Percentiles rank a stretch among this genome's conserved stretches.
These are phyloP conservation scores for Anoncus sp. DNA, from an alignment of 2,888 invertebrate species.

Conservation along the genomic window DNA sequence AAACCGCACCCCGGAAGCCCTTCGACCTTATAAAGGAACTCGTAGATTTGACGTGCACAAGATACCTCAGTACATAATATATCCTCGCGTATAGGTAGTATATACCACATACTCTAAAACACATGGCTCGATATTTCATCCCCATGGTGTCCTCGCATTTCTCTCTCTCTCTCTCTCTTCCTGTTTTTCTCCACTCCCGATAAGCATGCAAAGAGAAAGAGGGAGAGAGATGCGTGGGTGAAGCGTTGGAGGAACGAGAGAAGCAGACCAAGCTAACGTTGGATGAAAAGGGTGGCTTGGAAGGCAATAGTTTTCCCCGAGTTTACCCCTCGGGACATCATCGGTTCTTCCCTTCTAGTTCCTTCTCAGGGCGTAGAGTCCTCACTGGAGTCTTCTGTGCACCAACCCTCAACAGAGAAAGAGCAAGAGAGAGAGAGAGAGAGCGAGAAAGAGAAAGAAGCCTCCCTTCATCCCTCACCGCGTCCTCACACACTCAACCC, in stretches of 20 bases:
- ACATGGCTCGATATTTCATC: constrained; percentile 57
- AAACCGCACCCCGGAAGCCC: constrained; percentile 63
- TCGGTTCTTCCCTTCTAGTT: constrained; percentile 69
- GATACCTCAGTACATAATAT: constrained; percentile 48
- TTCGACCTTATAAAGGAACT: constrained; percentile 58
- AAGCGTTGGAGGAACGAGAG: constrained; percentile 24
- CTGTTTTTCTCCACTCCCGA: constrained; percentile 53
- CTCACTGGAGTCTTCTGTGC: constrained; percentile 48
- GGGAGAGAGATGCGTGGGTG: constrained; percentile 26
- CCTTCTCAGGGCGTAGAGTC: constrained; percentile 51
- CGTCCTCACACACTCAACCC: constrained; percentile 22
- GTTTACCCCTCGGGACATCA: constrained; percentile 77
- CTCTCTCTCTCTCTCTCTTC: constrained; percentile 28
- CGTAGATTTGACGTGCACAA: constrained; percentile 46
- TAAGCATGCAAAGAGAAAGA: constrained; percentile 59
- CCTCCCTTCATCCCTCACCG: constrained; percentile 53
- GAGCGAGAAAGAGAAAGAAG: constrained; percentile 6
- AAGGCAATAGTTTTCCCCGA: constrained; percentile 76
- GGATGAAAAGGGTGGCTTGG: constrained; percentile 36
- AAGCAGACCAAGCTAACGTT: constrained; percentile 23
- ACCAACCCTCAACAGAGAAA: constrained; percentile 41
- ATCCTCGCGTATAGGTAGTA: neutral
- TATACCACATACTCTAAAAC: constrained; percentile 40
- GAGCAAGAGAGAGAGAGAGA: constrained; percentile 11
- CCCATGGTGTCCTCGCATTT: constrained; percentile 28